Conservation (phyloP, 2,797 vertebrate species). For the Schizopygopsis malacanthus region DNA sequence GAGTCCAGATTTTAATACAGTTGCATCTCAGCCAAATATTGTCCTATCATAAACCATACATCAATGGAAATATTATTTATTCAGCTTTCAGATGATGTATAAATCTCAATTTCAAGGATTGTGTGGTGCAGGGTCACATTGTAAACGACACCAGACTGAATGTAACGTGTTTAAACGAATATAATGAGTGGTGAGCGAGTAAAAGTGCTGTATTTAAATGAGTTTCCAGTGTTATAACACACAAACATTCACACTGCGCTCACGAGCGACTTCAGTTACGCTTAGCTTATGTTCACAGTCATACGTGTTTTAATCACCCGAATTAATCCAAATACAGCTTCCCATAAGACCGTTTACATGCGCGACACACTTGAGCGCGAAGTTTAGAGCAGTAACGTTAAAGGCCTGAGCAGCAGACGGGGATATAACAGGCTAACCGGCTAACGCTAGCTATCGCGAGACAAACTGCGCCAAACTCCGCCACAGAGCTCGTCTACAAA, state of each 20-base stretch:
- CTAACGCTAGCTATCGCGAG: constrained; percentile 17
- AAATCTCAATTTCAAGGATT: too few relatives aligned
- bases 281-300: not conserved
- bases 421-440: constrained; percentile 35
- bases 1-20: too few relatives aligned
- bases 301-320: not conserved
- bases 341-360: not conserved
- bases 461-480: too few relatives aligned
- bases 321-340: not conserved
- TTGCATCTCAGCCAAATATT: too few relatives aligned
- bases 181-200: too few relatives aligned
- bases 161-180: too few relatives aligned
- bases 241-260: not conserved
- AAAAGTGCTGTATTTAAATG: not conserved
- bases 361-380: not conserved
- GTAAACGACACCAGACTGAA: not conserved
- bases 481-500: not conserved
- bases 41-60: too few relatives aligned
- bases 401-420: not conserved
- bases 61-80: too few relatives aligned
- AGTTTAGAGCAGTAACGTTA: not conserved
- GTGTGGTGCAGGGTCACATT: too few relatives aligned
- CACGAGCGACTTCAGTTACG: not conserved
- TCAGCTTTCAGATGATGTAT: too few relatives aligned
- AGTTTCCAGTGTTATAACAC: not conserved